Evolutionary conservation across 2,113 vertebrate genomes (phyloP), one percentile per base, ranked within the genome.

Genomic region (Pelmatolapia mariae): DNA sequence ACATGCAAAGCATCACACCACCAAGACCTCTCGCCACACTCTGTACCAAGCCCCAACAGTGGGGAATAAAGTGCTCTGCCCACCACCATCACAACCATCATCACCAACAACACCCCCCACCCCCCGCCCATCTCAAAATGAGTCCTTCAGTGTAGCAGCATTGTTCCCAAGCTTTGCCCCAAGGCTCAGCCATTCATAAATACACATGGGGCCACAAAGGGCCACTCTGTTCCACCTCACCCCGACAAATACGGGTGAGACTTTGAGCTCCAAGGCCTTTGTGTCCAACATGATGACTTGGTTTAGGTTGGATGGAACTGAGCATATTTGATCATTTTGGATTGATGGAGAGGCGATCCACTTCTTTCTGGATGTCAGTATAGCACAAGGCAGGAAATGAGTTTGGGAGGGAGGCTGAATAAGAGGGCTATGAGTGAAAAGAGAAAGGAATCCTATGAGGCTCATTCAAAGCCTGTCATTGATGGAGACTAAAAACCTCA

Each of bases 1-100:
- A 43, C 89, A 90, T 50, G 88, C 92, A 87, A 86, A 91, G 79
- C 83, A 79, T 90, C 90, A 71, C 91, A 31, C 78, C 89, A 92
- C 29, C 71, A 80, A 90, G 93, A 94, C 89, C 94, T 94, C 94
- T 95, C 90, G 91, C 93, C 93, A 93, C 94, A 87, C 94, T 95
- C 95, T 94, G 96, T 97, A 96, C 96, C 96, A 96, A 94, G 95
- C 95, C 96, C 96, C 95, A 95, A 89, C 80, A 79, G 92, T 90
- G 89, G 88, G 52, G 92, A 89, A 91, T 92, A 91, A 94, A 87
- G 90, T 63, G 56, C 90, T 86, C 93, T 85, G 87, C 92, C 89
- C 90, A 47, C 47, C 89, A 22, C 40, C 47, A 87, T 53, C 91
- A 87, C 12, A 47, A 84, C 40, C 83, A 80, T 12, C 90, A 80